phyloP scores from a whole-genome alignment of 2,113 vertebrate genomes.

The Vulpes vulpes region DNA sequence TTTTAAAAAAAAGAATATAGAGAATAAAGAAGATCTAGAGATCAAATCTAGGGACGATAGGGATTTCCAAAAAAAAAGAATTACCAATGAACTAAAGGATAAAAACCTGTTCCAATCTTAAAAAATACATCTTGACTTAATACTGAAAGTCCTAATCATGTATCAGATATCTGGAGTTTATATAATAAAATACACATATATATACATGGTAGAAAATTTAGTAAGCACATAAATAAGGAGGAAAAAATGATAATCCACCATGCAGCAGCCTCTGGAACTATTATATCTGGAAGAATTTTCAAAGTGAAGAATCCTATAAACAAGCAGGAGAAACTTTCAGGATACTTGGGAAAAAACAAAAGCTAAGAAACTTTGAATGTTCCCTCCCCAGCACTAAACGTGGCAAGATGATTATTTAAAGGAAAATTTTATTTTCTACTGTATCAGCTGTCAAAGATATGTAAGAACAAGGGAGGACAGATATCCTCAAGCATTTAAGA shows the following conservation, averaged over 20 bases:
- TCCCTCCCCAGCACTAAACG: neutral
- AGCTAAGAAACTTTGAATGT: neutral
- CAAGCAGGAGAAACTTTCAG: neutral
- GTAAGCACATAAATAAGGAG: neutral
- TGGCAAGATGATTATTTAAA: neutral
- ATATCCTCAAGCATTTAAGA: neutral
- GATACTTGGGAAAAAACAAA: neutral
- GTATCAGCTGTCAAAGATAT: neutral
- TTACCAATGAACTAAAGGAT: neutral
- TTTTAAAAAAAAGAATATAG: neutral
- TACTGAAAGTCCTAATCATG: neutral
- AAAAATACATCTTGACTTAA: neutral
- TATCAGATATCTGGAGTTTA: neutral
- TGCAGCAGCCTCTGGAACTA: neutral
- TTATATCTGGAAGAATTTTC: neutral
- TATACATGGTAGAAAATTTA: neutral
- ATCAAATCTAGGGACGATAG: neutral
- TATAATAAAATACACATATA: neutral
- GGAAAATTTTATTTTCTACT: neutral
- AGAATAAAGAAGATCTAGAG: neutral
- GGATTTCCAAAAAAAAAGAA: neutral
- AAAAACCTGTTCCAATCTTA: neutral
- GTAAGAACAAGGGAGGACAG: neutral
- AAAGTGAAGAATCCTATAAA: neutral
- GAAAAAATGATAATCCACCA: neutral